Conservation (phyloP, 1,140 invertebrate species). For the Scylla paramamosain region DNA sequence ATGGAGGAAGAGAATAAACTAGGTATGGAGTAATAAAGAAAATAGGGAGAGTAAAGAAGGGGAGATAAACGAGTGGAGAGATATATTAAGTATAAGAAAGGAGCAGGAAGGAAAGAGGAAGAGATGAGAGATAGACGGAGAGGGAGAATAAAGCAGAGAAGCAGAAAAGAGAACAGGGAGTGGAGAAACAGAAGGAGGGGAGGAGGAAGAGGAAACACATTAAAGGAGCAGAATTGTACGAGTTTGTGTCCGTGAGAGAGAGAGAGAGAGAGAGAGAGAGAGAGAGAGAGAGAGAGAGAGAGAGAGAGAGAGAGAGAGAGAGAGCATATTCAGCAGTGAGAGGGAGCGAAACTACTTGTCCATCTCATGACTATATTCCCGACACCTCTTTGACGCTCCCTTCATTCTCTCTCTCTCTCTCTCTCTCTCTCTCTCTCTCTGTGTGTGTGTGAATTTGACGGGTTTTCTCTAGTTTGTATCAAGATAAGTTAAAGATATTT, state of each 20-base stretch:
- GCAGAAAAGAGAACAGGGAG: background rate
- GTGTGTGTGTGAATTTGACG: no score
- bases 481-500: no score
- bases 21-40: background rate
- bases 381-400: no score
- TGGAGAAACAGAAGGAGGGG: background rate
- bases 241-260: background rate
- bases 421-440: no score
- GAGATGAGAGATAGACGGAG: background rate
- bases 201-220: background rate
- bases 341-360: no score
- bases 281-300: slow-evolving; percentile 32
- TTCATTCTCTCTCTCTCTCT: no score
- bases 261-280: slow-evolving; percentile 4
- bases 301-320: background rate
- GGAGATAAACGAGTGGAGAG: background rate
- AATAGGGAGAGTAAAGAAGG: background rate
- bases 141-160: background rate
- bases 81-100: background rate
- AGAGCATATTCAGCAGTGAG: no score
- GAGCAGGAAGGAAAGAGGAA: background rate
- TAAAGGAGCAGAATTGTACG: background rate
- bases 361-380: no score
- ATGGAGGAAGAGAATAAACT: background rate
- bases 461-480: no score